Base-by-base conservation (phyloP, 2,113 vertebrate species). In the Apteryx owenii region DNA sequence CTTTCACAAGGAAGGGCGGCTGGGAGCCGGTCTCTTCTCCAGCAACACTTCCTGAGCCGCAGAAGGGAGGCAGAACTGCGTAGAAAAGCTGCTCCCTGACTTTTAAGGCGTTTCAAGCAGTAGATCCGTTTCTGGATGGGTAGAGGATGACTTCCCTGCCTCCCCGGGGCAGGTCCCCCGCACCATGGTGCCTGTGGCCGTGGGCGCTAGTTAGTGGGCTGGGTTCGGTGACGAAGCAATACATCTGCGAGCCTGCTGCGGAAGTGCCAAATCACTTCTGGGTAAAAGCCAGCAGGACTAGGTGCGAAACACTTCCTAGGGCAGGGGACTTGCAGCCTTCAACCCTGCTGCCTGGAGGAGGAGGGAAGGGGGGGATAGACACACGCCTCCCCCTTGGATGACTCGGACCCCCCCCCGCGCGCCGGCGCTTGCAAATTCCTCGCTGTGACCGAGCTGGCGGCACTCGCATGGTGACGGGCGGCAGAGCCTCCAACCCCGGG, bases 271-370 rank as follows among this genome's bases (percentile, higher is more conserved):
- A 19, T 1, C 1, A 28, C 46, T n/a, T 4, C 6, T 1, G 90
- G 40, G 31, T 6, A 1, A 42, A 62, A 33, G 72, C n/a, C 81
- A n/a, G 36, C 0, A 69, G 69, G 80, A 25, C 0, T 20, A 69
- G 46, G 10, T 1, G 1, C 36, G 29, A 70, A n/a, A 10, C 3
- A 0, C 3, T 60, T 73, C 28, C 13, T 1, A 5, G 54, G 5
- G 14, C 3, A 1, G 18, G 7, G 17, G 0, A 0, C 0, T 3
- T 7, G 7, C 0, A 1, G 7, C 3, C 56, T 31, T 10, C 29
- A 31, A 17, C 56, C 77, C 44, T 18, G 44, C 53, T 36, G 50
- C 31, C 69, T 0, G 0, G 20, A 0, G 1, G 19, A 16, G 4
- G 60, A 56, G 33, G 56, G 54, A 6, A 25, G 23, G 50, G 12